Conservation (phyloP, 2,888 invertebrate species). For the Sphaerophoria taeniata region DNA sequence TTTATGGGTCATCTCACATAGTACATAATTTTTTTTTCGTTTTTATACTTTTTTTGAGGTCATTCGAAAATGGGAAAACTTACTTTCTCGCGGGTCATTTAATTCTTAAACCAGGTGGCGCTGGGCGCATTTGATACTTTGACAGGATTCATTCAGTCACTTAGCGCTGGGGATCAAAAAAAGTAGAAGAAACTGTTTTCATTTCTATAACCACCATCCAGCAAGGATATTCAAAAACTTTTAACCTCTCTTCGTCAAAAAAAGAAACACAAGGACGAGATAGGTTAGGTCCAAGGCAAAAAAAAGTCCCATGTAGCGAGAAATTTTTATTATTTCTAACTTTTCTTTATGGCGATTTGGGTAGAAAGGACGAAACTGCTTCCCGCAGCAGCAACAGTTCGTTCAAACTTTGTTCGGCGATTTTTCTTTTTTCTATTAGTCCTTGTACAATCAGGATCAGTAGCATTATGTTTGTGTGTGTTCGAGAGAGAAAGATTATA, state of each 20-base stretch:
- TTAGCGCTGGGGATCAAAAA: conserved; percentile 61
- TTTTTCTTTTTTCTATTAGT: not conserved
- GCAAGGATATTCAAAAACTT: conserved; percentile 62
- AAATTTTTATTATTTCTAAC: conserved; percentile 65
- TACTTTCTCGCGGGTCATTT: conserved; percentile 67
- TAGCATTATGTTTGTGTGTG: not conserved
- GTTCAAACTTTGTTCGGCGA: conserved; percentile 44
- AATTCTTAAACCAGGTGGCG: conserved; percentile 67
- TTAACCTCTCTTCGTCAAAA: conserved; percentile 53
- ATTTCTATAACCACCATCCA: not conserved
- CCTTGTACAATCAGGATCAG: not conserved
- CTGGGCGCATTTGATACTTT: conserved; percentile 33
- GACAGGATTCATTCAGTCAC: conserved; percentile 71
- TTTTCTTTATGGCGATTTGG: conserved; percentile 32
- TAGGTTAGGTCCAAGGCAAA: conserved; percentile 1
- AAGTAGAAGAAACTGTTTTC: conserved; percentile 12
- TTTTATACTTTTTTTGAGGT: conserved; percentile 49
- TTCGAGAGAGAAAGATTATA: conserved; percentile 12
- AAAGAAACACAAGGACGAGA: conserved; percentile 10
- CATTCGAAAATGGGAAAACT: conserved; percentile 51
- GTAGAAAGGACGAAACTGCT: conserved; percentile 29
- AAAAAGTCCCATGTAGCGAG: conserved; percentile 46
- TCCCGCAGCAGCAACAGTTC: conserved; percentile 63
- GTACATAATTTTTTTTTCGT: conserved; percentile 1
- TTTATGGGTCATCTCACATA: conserved; percentile 60